A percentile compares a stretch with the other conserved stretches of the same genome.
phyloP scores from a whole-genome alignment of 2,888 invertebrate genomes.

The Harpalus rufipes region DNA sequence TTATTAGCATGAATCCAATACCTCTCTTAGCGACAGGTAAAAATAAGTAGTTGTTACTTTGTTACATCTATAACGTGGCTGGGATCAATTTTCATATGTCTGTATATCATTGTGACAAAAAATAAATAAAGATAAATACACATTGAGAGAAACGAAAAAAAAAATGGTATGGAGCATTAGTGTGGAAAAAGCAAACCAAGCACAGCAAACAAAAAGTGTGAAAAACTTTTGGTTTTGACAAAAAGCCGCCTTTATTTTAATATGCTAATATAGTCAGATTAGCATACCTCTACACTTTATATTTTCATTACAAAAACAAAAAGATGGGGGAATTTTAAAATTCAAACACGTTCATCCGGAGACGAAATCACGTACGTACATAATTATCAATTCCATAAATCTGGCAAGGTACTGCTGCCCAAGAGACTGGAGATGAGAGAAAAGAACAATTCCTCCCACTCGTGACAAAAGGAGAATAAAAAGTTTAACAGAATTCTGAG shows the following conservation, averaged over 20 bases:
- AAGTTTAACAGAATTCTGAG: conserved; percentile 63
- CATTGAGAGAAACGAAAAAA: conserved; percentile 1
- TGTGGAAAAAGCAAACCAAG: conserved; percentile 14
- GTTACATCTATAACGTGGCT: too few relatives aligned
- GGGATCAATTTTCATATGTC: not conserved
- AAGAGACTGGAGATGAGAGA: conserved; percentile 60
- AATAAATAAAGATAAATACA: not conserved
- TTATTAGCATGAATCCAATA: too few relatives aligned
- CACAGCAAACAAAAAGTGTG: not conserved
- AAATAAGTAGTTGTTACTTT: too few relatives aligned
- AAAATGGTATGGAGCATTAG: not conserved
- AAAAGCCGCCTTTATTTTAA: conserved; percentile 41
- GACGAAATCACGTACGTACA: conserved; percentile 65
- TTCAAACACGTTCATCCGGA: conserved; percentile 44
- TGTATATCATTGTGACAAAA: not conserved
- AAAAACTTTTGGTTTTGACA: conserved; percentile 48
- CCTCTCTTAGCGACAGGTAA: too few relatives aligned
- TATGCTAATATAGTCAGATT: conserved; percentile 42
- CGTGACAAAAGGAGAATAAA: conserved; percentile 64
- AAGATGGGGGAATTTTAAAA: conserved; percentile 55
- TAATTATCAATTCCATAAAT: conserved; percentile 67
- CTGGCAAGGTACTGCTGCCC: conserved; percentile 53
- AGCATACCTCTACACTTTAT: conserved; percentile 52
- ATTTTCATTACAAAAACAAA: conserved; percentile 46
- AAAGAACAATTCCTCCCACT: conserved; percentile 54